phyloP scores from a whole-genome alignment of 2,888 invertebrate species.

The Platerodrilus igneus region DNA sequence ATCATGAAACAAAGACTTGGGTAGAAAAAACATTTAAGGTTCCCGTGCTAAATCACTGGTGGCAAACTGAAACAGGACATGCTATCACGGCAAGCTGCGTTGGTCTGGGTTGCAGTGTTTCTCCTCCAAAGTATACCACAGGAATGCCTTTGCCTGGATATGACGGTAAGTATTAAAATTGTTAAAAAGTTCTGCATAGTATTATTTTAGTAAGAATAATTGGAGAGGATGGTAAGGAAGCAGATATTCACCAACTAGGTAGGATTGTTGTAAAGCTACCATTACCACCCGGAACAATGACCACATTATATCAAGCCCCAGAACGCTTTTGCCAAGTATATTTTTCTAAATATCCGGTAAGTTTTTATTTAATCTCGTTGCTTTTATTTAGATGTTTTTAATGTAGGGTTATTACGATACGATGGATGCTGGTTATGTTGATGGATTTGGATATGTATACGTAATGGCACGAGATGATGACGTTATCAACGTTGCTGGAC shows the following conservation, averaged over 20 bases:
- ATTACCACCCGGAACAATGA: slow-evolving; percentile 83
- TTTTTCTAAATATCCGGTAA: slow-evolving; percentile 77
- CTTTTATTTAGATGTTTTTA: background rate
- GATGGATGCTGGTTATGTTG: slow-evolving; percentile 89
- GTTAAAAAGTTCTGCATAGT: background rate
- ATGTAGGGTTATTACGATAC: slow-evolving; percentile 84
- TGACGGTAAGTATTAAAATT: slow-evolving; percentile 57
- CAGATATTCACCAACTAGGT: slow-evolving; percentile 70
- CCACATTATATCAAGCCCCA: slow-evolving; percentile 76
- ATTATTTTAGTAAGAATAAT: slow-evolving; percentile 59
- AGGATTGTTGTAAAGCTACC: slow-evolving; percentile 80
- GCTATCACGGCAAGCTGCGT: slow-evolving; percentile 81
- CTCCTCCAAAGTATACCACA: slow-evolving; percentile 69
- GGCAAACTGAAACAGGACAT: slow-evolving; percentile 95
- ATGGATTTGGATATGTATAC: slow-evolving; percentile 78
- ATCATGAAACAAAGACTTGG: slow-evolving; percentile 82
- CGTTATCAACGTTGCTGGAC: slow-evolving; percentile 93
- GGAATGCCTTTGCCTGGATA: slow-evolving; percentile 89
- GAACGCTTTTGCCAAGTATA: slow-evolving; percentile 76
- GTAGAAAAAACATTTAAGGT: slow-evolving; percentile 65
- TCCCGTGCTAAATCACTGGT: slow-evolving; percentile 89
- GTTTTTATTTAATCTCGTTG: background rate
- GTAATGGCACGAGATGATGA: slow-evolving; percentile 91
- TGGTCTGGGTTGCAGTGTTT: slow-evolving; percentile 66
- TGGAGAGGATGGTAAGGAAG: slow-evolving; percentile 64